Evolutionary conservation across 2,113 vertebrate genomes (phyloP), one percentile per base, ranked within the genome.

Genomic region (Agelaius phoeniceus): DNA sequence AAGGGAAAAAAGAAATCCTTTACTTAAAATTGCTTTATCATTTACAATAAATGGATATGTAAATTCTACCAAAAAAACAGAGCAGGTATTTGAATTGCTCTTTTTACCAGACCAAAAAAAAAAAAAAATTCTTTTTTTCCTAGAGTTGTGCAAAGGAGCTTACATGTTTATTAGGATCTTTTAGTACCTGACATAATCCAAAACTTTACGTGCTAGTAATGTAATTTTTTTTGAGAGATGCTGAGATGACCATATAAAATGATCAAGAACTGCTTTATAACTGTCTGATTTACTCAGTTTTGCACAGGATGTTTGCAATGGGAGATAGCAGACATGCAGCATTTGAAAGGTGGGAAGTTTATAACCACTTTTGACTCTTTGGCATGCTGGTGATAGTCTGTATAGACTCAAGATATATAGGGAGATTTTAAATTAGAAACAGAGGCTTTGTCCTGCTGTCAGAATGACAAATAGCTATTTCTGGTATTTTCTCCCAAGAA

Each of bases 111-210:
- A 55, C 6, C 35, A 35, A 35, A 35, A 35, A 43, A 24, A 51
- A 8, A 46, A 62, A 37, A 17, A 81, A n/a, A 72, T 48, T 24
- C 14, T 57, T 61, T 3, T 65, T 24, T 65, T 31, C 7, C 6
- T 77, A 7, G 17, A 57, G 8, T 1, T 87, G 11, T 69, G 30
- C 4, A 23, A 35, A 77, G 18, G 21, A 55, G 3, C n/a, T 59
- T 69, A 8, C 0, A 0, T 0, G 0, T 41, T 90, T 43, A 26
- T 78, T 54, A 15, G 41, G 35, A 46, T 48, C 6, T 54, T 83
- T 28, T 65, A 83, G 9, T 46, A 74, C 23, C 11, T 49, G 33
- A 24, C 7, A 15, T 39, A 77, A 35, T 54, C 30, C 20, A 46
- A 55, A 74, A 10, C 9, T 84, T 39, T 30, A 51, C 0, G 0